Evolutionary conservation across 2,797 vertebrate genomes (phyloP), one percentile per base, ranked within the genome.

Genomic region (Spea hammondii): DNA sequence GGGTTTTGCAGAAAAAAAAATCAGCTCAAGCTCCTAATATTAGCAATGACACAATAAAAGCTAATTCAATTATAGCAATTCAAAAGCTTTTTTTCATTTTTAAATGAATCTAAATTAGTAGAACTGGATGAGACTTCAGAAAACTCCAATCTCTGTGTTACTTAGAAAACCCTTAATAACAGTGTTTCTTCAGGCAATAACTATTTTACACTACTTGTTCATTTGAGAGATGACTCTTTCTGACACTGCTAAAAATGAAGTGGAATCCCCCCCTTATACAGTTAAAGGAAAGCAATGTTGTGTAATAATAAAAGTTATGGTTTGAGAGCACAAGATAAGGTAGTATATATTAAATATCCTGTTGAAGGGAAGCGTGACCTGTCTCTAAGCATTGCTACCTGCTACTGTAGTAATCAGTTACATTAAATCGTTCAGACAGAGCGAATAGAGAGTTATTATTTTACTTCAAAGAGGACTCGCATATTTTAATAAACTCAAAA

Each of bases 331-430:
- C 44, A 8, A 74, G 70, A 5, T 62, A 79, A 32, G 49, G 50
- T 72, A 69, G 65, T 6, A 45, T 4, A 65, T 44, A 69, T 67
- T 74, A 79, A 74, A 74, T 74, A 64, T 74, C 49, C 71, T 79
- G 73, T 64, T 71, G 65, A 79, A 74, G 78, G 44, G 46, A 70
- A 70, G 71, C 10, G n/a, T 79, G 78, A 79, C 72, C 78, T 79
- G 69, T 79, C 54, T 49, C 57, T 65, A 48, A 73, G 68, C 65
- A 54, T n/a, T 11, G 32, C 49, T 74, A 65, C 59, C 78, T 12
- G 12, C 7, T 60, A 64, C 72, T 72, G 72, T 78, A n/a, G 45
- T 12, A 67, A 12, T 74, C 74, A 55, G 65, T 49, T 54, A 55
- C 54, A 64, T 71, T 68, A 66, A 72, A 53, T 49, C 12, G 65